Percentiles rank a stretch among this genome's conserved stretches.
Evolutionary conservation across 1,140 invertebrate genomes (phyloP).

Genomic region (Andricus grossulariae): DNA sequence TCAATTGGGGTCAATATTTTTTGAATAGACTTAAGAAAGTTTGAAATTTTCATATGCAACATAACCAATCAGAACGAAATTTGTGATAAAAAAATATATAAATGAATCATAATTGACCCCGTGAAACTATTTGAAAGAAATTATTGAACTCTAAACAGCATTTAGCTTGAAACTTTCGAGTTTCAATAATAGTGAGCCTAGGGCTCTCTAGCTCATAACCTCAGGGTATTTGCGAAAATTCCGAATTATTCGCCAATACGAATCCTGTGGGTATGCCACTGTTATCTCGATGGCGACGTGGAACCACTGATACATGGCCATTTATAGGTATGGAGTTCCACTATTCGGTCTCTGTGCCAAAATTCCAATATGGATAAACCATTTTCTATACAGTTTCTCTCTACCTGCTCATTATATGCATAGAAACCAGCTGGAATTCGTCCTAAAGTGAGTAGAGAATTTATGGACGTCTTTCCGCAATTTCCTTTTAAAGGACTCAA

Average conservation of each 20-base stretch:
- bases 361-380: constrained; percentile 25
- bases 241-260: constrained; percentile 19
- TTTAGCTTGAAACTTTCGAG: background rate
- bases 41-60: too few species aligned
- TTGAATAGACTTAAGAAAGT: too few species aligned
- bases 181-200: background rate
- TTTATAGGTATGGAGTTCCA: constrained; percentile 18
- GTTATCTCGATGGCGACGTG: constrained; percentile 13
- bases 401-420: background rate
- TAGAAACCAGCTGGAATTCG: background rate
- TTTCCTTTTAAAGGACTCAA: background rate
- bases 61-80: too few species aligned
- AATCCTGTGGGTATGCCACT: constrained; percentile 28
- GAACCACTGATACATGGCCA: constrained; percentile 26
- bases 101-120: background rate
- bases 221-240: constrained; percentile 24
- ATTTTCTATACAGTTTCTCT: constrained; percentile 5
- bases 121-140: background rate
- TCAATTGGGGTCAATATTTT: too few species aligned
- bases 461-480: background rate
- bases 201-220: constrained; percentile 15
- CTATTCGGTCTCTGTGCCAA: constrained; percentile 29
- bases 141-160: constrained; percentile 2
- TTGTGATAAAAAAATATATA: too few species aligned
- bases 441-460: background rate